These are phyloP conservation scores for Momotus momota DNA, from an alignment of 2,797 vertebrate genomes.

Conservation along the genomic window DNA sequence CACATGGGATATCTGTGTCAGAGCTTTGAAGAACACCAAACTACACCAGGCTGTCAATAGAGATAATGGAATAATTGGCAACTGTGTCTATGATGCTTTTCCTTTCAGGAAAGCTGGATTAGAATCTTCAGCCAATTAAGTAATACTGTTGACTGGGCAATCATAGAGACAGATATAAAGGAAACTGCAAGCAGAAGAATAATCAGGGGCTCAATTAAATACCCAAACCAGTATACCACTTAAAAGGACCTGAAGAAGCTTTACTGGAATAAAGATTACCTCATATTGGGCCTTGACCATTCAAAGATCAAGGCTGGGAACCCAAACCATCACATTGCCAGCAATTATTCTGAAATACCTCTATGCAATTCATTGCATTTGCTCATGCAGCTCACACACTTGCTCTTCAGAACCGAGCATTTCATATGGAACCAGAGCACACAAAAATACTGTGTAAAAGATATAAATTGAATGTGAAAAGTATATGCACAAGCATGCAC, in stretches of 20 bases:
- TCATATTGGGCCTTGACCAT: not conserved
- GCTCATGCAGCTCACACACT: not conserved
- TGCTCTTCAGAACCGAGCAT: not conserved
- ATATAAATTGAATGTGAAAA: not conserved
- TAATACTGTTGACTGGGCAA: constrained; percentile 34
- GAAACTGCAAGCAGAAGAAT: constrained; percentile 3
- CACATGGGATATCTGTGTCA: constrained; percentile 58
- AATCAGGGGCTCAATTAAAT: constrained; percentile 17
- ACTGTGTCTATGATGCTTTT: constrained; percentile 21
- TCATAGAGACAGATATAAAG: constrained; percentile 31
- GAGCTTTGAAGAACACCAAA: constrained; percentile 66
- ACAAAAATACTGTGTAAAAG: not conserved
- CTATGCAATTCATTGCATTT: not conserved
- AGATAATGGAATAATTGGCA: constrained; percentile 70
- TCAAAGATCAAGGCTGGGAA: not conserved
- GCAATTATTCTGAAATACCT: not conserved
- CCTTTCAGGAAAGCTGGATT: constrained; percentile 56
- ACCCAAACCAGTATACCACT: not conserved
- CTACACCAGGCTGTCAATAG: constrained; percentile 42
- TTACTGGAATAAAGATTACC: not conserved
- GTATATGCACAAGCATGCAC: not conserved
- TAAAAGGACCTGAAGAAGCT: not conserved
- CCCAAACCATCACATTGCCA: not conserved
- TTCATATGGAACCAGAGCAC: not conserved
- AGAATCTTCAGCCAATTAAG: constrained; percentile 65